phyloP scores from a whole-genome alignment of 2,888 invertebrate genomes.

The Drosophila pegasa region DNA sequence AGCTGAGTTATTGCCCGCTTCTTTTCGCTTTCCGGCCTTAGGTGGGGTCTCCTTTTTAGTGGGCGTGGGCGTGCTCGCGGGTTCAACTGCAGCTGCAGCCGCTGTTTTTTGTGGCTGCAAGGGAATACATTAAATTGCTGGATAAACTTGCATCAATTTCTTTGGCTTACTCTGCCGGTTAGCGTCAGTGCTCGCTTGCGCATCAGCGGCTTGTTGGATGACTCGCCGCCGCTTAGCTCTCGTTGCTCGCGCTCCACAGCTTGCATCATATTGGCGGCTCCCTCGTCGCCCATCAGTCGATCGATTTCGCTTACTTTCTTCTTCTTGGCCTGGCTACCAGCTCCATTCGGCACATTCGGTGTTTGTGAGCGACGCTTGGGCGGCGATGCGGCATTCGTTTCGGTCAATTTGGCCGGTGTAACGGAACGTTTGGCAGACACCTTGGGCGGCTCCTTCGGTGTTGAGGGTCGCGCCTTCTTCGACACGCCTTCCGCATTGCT shows the following conservation, averaged over 20 bases:
- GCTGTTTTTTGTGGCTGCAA: slow-evolving; percentile 27
- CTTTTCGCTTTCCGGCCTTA: slow-evolving; percentile 43
- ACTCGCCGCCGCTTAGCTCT: slow-evolving; percentile 68
- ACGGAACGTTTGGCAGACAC: slow-evolving; percentile 40
- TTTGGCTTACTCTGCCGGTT: slow-evolving; percentile 66
- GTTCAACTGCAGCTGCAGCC: slow-evolving; percentile 10
- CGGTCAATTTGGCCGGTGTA: slow-evolving; percentile 39
- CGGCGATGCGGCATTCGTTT: slow-evolving; percentile 32
- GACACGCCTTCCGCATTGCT: slow-evolving; percentile 35
- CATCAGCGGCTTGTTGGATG: slow-evolving; percentile 75
- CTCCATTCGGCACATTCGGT: slow-evolving; percentile 68
- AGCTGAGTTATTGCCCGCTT: slow-evolving; percentile 11
- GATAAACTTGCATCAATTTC: neutral
- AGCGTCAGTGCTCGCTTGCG: slow-evolving; percentile 80
- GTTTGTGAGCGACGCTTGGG: slow-evolving; percentile 78
- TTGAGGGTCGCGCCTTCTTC: slow-evolving; percentile 65
- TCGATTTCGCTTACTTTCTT: slow-evolving; percentile 90
- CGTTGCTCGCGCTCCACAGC: slow-evolving; percentile 87
- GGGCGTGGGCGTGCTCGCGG: slow-evolving; percentile 19
- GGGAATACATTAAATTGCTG: neutral
- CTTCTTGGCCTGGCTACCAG: slow-evolving; percentile 80
- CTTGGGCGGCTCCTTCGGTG: slow-evolving; percentile 60
- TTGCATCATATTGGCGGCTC: slow-evolving; percentile 93
- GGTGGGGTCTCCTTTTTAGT: slow-evolving; percentile 59
- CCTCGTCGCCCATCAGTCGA: slow-evolving; percentile 92